These are phyloP conservation scores for Pelosia muscerda DNA, from an alignment of 2,888 invertebrate species.

Conservation along the genomic window DNA sequence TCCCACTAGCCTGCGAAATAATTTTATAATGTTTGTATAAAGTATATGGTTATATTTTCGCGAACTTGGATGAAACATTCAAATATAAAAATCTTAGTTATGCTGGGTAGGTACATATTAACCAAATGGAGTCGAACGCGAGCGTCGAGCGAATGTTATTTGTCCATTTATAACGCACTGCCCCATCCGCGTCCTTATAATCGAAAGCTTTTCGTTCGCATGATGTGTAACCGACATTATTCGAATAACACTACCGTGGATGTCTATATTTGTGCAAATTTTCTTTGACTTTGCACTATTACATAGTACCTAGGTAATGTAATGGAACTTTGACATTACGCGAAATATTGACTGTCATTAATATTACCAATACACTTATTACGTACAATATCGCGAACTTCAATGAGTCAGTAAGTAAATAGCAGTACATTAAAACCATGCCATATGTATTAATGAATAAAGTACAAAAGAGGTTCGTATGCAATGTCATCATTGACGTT, in stretches of 20 bases:
- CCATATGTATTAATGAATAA: neutral
- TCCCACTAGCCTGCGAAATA: neutral
- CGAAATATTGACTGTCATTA: neutral
- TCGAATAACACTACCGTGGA: no score
- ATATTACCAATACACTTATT: neutral
- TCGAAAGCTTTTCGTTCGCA: no score
- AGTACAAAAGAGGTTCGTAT: neutral
- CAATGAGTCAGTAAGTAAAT: neutral
- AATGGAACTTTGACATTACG: neutral
- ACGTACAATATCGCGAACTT: neutral
- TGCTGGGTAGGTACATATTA: neutral
- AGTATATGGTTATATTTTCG: neutral
- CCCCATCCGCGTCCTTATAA: no score
- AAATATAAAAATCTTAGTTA: neutral
- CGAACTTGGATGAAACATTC: no score
- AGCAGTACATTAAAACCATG: neutral
- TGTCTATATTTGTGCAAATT: no score
- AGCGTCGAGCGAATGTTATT: no score
- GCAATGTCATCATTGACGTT: slow-evolving; percentile 12
- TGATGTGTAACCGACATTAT: no score
- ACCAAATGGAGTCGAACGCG: no score
- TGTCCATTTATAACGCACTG: neutral
- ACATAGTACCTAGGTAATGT: no score
- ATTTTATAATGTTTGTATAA: neutral
- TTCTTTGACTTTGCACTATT: no score